phyloP scores from a whole-genome alignment of 2,888 invertebrate genomes.

The Diaprepes abbreviatus region DNA sequence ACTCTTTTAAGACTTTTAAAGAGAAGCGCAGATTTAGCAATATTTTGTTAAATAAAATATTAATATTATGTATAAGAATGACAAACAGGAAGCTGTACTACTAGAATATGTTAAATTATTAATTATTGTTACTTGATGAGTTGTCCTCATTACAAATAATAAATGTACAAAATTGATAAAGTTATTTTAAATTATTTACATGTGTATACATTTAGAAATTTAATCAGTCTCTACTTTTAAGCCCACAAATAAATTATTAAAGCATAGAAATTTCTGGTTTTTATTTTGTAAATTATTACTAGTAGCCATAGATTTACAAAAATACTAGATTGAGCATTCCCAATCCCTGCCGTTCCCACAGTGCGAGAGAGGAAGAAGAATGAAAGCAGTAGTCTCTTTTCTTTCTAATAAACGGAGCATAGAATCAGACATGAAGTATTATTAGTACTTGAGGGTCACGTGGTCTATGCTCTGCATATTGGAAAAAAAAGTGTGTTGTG shows the following conservation, averaged over 20 bases:
- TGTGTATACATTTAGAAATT: constrained; percentile 63
- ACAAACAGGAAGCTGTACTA: constrained; percentile 59
- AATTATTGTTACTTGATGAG: constrained; percentile 28
- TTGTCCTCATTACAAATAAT: constrained; percentile 62
- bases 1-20: not conserved
- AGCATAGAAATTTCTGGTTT: constrained; percentile 54
- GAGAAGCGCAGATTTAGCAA: constrained; percentile 11
- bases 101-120: constrained; percentile 61
- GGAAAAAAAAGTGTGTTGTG: too few species aligned
- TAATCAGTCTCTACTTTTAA: constrained; percentile 62
- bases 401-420: too few species aligned
- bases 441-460: too few species aligned
- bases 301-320: too few species aligned
- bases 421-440: too few species aligned
- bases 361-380: too few species aligned
- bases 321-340: too few species aligned
- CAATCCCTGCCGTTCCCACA: too few species aligned
- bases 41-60: constrained; percentile 14
- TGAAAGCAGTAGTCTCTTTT: too few species aligned
- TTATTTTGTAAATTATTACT: constrained; percentile 33
- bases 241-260: constrained; percentile 61
- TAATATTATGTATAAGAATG: constrained; percentile 1
- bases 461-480: too few species aligned
- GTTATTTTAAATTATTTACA: constrained; percentile 60
- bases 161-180: constrained; percentile 64